Base-by-base conservation (phyloP, 2,888 invertebrate species). In the Pseudococcus jackbeardsleyi region DNA sequence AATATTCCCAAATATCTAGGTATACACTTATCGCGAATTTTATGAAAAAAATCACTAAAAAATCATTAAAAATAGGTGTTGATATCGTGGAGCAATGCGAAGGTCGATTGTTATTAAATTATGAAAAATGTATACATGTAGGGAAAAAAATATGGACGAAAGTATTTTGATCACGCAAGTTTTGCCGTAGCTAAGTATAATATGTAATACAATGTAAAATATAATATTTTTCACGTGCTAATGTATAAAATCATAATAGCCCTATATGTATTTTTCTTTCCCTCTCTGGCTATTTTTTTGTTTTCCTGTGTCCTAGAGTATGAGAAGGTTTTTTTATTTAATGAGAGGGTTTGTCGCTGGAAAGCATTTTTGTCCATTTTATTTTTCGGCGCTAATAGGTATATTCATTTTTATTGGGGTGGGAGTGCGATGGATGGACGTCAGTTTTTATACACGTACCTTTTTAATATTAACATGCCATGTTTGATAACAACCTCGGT, bases 91-190 rank as follows among this genome's bases (percentile, higher is more conserved):
- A 72, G 33, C n/a, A 72, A 72, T 72, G 15, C n/a, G 72, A 72
- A 72, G 72, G 72, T 72, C 72, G 33, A 72, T 72, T 17, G 33
- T 72, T 72, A 33, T 33, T 72, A 72, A 15, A 33, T 33, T 33
- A 72, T 33, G 26, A 72, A 33, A 72, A 72, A 72, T 26, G 26
- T n/a, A 64, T 19, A 42, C 42, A 5, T 42, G 8, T 8, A 9
- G 19, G 19, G 26, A 54, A 50, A 59, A 59, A 59, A 59, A n/a
- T n/a, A 64, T 22, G 64, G 22, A 72, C 72, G 33, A 33, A 72
- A 72, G 33, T 72, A 72, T 72, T 72, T 72, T 33, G 33, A 72
- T 72, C 72, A 72, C 72, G 72, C 72, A 5, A 72, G 72, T 72
- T 72, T 26, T 72, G 26, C 33, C 26, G 26, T 26, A 42, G 9